Percentiles rank a stretch among this genome's conserved stretches.
phyloP scores from a whole-genome alignment of 2,113 vertebrate species.

The Gadus macrocephalus region DNA sequence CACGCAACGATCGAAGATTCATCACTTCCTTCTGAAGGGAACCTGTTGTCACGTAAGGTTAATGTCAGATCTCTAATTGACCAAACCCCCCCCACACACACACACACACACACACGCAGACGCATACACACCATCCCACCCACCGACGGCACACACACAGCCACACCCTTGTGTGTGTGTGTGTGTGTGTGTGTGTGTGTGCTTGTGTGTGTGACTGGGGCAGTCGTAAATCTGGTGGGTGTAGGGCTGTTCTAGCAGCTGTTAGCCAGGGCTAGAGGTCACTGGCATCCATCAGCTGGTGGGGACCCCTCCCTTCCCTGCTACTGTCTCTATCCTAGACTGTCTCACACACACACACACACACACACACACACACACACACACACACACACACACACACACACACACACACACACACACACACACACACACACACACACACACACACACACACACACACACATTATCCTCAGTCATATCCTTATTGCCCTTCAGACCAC shows the following conservation, averaged over 20 bases:
- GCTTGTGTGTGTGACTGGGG: conserved; percentile 22
- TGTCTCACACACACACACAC: conserved; percentile 29
- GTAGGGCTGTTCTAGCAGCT: conserved; percentile 37
- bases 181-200: conserved; percentile 27
- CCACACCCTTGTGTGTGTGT: background rate
- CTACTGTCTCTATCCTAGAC: conserved; percentile 10
- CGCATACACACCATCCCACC: background rate
- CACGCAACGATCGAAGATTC: background rate
- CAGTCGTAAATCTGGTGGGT: conserved; percentile 52
- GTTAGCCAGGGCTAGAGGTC: conserved; percentile 36
- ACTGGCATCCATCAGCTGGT: conserved; percentile 56
- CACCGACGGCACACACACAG: background rate
- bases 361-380: conserved; percentile 8
- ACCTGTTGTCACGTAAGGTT: background rate
- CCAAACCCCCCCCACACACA: conserved; percentile 1
- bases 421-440: conserved; percentile 19
- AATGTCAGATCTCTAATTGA: background rate
- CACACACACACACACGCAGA: background rate
- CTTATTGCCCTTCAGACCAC: background rate
- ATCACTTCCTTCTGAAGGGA: background rate
- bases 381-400: conserved; percentile 40
- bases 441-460: conserved; percentile 16
- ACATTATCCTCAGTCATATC: background rate
- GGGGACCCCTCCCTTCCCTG: background rate
- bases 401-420: background rate